phyloP scores from a whole-genome alignment of 2,888 invertebrate genomes.

The Hypselothyrea guttata region DNA sequence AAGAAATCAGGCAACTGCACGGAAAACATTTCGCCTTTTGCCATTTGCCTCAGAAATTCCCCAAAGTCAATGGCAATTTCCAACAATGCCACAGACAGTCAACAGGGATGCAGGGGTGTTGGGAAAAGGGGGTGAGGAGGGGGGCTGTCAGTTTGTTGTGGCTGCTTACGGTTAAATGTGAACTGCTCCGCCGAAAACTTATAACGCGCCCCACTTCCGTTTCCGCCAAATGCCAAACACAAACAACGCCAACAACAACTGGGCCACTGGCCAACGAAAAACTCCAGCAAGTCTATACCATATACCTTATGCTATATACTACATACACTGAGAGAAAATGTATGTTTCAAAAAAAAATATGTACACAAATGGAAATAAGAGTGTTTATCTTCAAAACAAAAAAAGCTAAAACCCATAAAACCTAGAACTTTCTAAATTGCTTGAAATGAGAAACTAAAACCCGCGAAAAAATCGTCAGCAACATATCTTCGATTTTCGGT shows the following conservation, averaged over 20 bases:
- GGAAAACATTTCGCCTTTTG: constrained; percentile 33
- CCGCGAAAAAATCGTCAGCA: no score
- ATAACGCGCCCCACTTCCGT: constrained; percentile 59
- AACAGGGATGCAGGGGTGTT: neutral
- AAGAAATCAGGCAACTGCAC: constrained; percentile 7
- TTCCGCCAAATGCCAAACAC: constrained; percentile 30
- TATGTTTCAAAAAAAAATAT: no score
- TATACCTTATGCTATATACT: no score
- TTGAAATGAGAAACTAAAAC: no score
- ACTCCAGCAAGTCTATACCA: neutral
- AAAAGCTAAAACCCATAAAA: no score
- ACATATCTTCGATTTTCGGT: no score
- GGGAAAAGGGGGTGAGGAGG: neutral
- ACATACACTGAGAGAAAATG: no score
- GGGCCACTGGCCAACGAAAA: constrained; percentile 19
- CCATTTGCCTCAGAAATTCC: constrained; percentile 47
- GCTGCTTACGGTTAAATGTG: constrained; percentile 50
- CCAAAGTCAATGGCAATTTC: constrained; percentile 41
- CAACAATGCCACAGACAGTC: constrained; percentile 5
- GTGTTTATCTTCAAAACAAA: no score
- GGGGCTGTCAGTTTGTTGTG: constrained; percentile 31
- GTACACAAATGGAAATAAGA: no score
- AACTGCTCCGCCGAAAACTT: constrained; percentile 55
- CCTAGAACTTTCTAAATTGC: no score
- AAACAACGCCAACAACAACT: constrained; percentile 23